A percentile compares a stretch with the other conserved stretches of the same genome.
Conservation (phyloP, 2,113 vertebrate genomes). For the Lamprotornis superbus region DNA sequence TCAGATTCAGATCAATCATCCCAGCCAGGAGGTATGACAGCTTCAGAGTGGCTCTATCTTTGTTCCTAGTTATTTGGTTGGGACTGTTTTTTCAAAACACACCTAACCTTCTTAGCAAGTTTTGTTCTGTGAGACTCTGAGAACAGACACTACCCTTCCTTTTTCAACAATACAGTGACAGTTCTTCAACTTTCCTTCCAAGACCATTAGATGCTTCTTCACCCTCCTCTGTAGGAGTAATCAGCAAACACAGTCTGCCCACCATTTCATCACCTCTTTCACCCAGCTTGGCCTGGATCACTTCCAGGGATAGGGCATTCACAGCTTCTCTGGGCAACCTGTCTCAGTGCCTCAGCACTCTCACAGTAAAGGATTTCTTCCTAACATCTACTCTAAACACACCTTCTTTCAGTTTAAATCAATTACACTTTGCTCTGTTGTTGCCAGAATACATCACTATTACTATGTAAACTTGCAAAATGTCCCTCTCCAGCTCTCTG, state of each 20-base stretch:
- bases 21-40: neutral
- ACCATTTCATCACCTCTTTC: neutral
- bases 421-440: neutral
- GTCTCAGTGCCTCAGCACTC: neutral
- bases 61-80: neutral
- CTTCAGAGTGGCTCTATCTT: neutral
- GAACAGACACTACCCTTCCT: neutral
- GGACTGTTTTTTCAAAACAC: neutral
- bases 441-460: neutral
- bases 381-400: neutral
- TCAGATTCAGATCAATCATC: neutral
- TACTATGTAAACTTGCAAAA: neutral
- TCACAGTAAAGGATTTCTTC: neutral
- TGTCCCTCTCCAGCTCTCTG: neutral
- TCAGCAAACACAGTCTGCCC: neutral
- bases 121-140: neutral
- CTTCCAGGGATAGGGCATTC: neutral
- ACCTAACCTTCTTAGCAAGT: neutral
- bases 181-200: neutral
- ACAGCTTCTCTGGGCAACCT: neutral
- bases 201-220: neutral
- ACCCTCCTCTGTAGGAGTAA: neutral
- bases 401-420: neutral
- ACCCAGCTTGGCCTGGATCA: neutral
- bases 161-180: neutral